Base-by-base conservation (phyloP, 2,888 invertebrate genomes). In the Microplitis deprimator region DNA sequence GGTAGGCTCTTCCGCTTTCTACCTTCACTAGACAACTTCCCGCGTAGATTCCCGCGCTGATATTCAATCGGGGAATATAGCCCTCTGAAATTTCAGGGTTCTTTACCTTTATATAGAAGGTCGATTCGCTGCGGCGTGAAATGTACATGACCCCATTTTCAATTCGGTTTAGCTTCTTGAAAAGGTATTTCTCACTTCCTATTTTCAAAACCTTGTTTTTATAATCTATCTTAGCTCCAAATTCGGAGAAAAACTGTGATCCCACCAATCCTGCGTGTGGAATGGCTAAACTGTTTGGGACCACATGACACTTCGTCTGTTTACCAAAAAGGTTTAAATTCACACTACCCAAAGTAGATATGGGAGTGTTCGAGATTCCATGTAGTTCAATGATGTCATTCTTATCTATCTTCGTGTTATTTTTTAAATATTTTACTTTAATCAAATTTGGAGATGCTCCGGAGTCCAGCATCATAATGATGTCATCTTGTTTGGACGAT, bases 241-340 rank as follows among this genome's bases (percentile, higher is more conserved):
- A 17, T 5, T n/a, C 17, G n/a, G 17, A 4, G 16, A 62, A 62
- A 6, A 62, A 62, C n/a, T 17, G n/a, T 16, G 61, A 62, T 13
- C 61, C 38, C 78, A 78, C 3, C 78, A 79, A 1, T 74, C 16
- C 39, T 80, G 77, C 1, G 29, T 29, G 29, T 29, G 29, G 4
- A 4, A 29, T 29, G 29, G 29, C 29, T 29, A 29, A 29, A 29
- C 4, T 59, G 17, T 62, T n/a, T 16, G 61, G n/a, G 3, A 17
- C 17, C 5, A 62, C 17, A 62, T 62, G 61, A 16, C 61, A 62
- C n/a, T 16, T 5, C 16, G 61, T 62, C 16, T 1, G 3, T n/a
- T 16, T 62, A 62, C 61, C 61, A n/a, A 62, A 62, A 6, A 62
- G n/a, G n/a, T 16, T n/a, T 5, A 62, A n/a, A 62, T 13, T 62